phyloP scores from a whole-genome alignment of 2,113 vertebrate species.

The Seriola aureovittata region DNA sequence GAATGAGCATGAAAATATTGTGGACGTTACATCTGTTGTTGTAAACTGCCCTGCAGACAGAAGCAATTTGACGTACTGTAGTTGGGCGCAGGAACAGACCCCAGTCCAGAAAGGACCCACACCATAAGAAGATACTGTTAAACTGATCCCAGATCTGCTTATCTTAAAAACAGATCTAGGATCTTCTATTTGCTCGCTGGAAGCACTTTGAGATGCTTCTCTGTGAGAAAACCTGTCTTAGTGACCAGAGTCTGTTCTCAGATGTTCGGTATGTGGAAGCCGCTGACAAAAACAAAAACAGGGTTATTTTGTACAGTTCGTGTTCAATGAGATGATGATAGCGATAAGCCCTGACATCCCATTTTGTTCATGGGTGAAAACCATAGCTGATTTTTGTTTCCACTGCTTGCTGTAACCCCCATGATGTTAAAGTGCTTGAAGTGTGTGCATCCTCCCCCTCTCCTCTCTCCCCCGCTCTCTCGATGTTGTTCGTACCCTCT shows the following conservation, averaged over 20 bases:
- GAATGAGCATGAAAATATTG: conserved; percentile 72
- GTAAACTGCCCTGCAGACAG: conserved; percentile 51
- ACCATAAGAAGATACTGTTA: conserved; percentile 23
- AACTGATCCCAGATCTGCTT: conserved; percentile 52
- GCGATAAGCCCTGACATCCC: conserved; percentile 62
- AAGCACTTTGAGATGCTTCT: conserved; percentile 37
- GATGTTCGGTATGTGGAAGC: conserved; percentile 44
- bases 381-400: conserved; percentile 37
- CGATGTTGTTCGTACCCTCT: conserved; percentile 72
- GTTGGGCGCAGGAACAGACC: conserved; percentile 36
- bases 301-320: conserved; percentile 78
- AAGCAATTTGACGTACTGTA: conserved; percentile 53
- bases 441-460: conserved; percentile 68
- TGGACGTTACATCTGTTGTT: conserved; percentile 52
- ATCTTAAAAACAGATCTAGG: not conserved
- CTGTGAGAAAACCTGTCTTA: conserved; percentile 25
- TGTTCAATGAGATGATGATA: conserved; percentile 45
- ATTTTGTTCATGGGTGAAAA: conserved; percentile 60
- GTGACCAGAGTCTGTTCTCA: conserved; percentile 42
- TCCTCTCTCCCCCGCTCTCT: conserved; percentile 29
- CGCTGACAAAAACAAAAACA: conserved; percentile 30
- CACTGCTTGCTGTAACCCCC: conserved; percentile 73
- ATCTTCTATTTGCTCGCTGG: conserved; percentile 6
- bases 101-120: conserved; percentile 34
- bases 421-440: conserved; percentile 78